These are phyloP conservation scores for Zaprionus inermis DNA, from an alignment of 1,140 invertebrate genomes.

Conservation along the genomic window DNA sequence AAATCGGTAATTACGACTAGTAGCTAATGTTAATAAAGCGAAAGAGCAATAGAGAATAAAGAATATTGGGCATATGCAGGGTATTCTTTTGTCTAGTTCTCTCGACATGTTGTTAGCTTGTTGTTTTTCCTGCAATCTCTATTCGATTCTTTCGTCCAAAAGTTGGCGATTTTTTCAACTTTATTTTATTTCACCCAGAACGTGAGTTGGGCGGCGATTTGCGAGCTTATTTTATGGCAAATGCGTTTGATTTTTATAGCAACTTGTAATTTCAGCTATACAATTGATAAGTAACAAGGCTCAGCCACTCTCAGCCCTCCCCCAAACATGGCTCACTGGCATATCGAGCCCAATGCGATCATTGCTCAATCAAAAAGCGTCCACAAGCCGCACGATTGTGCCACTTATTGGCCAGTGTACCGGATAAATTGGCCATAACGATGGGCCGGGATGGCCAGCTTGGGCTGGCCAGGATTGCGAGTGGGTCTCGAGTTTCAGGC, in stretches of 20 bases:
- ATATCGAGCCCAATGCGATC: slow-evolving; percentile 45
- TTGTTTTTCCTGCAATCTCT: slow-evolving; percentile 7
- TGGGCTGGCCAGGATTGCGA: slow-evolving; percentile 20
- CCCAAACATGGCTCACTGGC: slow-evolving; percentile 8
- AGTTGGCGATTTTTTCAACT: slow-evolving; percentile 58
- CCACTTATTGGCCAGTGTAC: slow-evolving; percentile 69
- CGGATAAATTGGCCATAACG: slow-evolving; percentile 59
- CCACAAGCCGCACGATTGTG: slow-evolving; percentile 74
- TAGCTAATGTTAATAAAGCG: too few species aligned
- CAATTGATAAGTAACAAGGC: slow-evolving; percentile 54
- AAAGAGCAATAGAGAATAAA: too few species aligned
- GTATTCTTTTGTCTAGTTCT: too few species aligned
- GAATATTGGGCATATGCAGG: too few species aligned
- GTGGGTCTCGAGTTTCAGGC: slow-evolving; percentile 16
- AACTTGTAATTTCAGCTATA: slow-evolving; percentile 56
- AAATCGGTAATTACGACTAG: too few species aligned
- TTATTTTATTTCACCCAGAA: slow-evolving; percentile 69
- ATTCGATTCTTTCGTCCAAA: slow-evolving; percentile 1
- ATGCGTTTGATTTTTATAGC: slow-evolving; percentile 45
- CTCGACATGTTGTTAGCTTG: too few species aligned
- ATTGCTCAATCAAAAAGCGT: slow-evolving; percentile 81
- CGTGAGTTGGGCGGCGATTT: slow-evolving; percentile 78
- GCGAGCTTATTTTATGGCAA: slow-evolving; percentile 71
- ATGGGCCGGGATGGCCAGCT: slow-evolving; percentile 28
- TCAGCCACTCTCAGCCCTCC: not conserved